Base-by-base conservation (phyloP, 2,888 invertebrate species). In the Crossocerus cetratus region DNA sequence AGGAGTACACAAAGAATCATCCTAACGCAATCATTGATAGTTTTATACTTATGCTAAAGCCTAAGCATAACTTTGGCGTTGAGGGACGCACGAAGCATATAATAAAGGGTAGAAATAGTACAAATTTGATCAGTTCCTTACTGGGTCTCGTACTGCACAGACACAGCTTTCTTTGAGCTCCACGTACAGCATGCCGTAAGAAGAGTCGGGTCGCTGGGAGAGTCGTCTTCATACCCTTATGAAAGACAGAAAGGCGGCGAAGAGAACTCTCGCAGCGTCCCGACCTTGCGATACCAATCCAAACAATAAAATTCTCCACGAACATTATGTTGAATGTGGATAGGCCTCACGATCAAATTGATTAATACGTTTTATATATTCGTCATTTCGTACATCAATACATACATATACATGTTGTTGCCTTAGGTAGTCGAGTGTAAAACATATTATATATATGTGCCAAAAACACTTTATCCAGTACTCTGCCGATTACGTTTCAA, bases 361-460 rank as follows among this genome's bases (percentile, higher is more conserved):
- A 82, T 81, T 82, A 80, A 81, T 79, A 79, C 70, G 77, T 79
- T 84, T 78, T 77, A 77, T 81, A 82, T 85, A 83, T 84, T 85
- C 77, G 74, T 83, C 76, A 85, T 83, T 83, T 86, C 81, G 78
- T 86, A 86, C 82, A 86, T 81, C 82, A 82, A 84, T 83, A 86
- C 86, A 85, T 82, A 81, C 83, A 86, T 77, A 77, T 84, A 86
- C 82, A 86, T 84, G 78, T 73, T 81, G 69, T 80, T 77, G 76
- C 79, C 66, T 80, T 83, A 82, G 75, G 73, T 82, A 82, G 78
- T 75, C 75, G 76, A 72, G 63, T 76, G 69, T 72, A 80, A 82
- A 78, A 66, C 56, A 80, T 74, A 76, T 56, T 53, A 55, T 21
- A 13, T n/a, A n/a, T n/a, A 18, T 22, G 55, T 55, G 55, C 20